A percentile compares a stretch with the other conserved stretches of the same genome.
These are phyloP conservation scores for Melinaea marsaeus DNA, from an alignment of 2,888 invertebrate genomes.

Conservation along the genomic window DNA sequence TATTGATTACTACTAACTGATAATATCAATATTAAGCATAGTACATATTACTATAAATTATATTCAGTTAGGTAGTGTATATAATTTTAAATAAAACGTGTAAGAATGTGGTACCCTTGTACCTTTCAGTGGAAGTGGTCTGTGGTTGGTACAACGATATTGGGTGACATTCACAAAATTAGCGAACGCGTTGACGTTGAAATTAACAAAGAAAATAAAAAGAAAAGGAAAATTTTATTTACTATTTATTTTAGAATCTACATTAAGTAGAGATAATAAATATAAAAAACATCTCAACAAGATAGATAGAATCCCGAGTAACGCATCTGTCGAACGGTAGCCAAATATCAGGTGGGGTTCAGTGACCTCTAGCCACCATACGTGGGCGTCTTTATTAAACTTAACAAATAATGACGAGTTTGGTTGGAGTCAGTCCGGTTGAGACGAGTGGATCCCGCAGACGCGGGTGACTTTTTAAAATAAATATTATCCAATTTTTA, in stretches of 20 bases:
- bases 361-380: slow-evolving; percentile 13
- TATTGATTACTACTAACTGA: too few relatives aligned
- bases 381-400: slow-evolving; percentile 26
- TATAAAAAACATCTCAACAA: too few relatives aligned
- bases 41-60: too few relatives aligned
- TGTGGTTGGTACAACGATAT: slow-evolving; percentile 18
- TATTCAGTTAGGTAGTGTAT: too few relatives aligned
- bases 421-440: slow-evolving; percentile 3
- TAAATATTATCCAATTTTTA: background rate
- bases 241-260: too few relatives aligned
- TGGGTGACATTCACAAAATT: background rate
- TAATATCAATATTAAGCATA: too few relatives aligned
- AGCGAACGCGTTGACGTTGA: background rate
- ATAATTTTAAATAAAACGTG: too few relatives aligned
- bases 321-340: slow-evolving; percentile 13
- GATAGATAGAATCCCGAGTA: background rate
- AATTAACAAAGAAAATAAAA: too few relatives aligned
- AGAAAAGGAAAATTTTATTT: too few relatives aligned
- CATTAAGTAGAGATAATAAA: too few relatives aligned
- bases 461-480: background rate
- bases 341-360: slow-evolving; percentile 18
- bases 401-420: slow-evolving; percentile 27
- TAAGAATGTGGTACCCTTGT: slow-evolving; percentile 26
- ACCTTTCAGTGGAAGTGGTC: slow-evolving; percentile 29
- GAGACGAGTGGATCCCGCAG: background rate